Conservation (phyloP, 2,113 vertebrate species). For the Ophthalmolycus amberensis region DNA sequence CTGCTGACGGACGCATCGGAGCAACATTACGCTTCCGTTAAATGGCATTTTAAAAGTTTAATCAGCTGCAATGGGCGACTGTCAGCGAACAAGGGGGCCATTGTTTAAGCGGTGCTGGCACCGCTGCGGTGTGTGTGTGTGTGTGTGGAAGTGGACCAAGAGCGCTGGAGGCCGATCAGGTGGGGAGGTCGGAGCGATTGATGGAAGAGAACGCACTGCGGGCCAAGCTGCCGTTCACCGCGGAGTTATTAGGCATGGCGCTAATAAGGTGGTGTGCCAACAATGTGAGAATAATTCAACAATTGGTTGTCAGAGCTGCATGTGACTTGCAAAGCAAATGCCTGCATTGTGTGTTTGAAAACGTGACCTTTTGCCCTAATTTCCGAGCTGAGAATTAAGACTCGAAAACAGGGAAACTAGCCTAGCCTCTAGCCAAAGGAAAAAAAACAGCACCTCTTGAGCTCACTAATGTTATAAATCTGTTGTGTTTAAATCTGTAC, state of each 20-base stretch:
- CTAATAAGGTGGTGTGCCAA: conserved; percentile 8
- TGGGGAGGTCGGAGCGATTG: conserved; percentile 43
- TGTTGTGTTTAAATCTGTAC: background rate
- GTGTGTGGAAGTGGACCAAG: conserved; percentile 36
- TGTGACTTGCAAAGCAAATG: background rate
- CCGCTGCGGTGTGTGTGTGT: background rate
- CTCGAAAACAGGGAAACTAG: background rate
- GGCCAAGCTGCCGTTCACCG: conserved; percentile 30
- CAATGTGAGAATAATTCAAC: conserved; percentile 16
- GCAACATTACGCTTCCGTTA: conserved; percentile 80
- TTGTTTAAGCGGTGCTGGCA: conserved; percentile 74
- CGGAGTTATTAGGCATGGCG: background rate
- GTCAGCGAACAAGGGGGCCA: conserved; percentile 81
- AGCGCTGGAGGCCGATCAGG: conserved; percentile 49
- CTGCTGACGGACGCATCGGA: conserved; percentile 73
- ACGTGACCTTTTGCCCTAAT: background rate
- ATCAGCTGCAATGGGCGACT: conserved; percentile 85
- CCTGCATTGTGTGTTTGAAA: conserved; percentile 1
- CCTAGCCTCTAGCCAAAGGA: background rate
- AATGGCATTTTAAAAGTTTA: conserved; percentile 88
- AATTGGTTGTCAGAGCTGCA: background rate
- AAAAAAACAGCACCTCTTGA: background rate
- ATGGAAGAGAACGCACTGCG: conserved; percentile 37
- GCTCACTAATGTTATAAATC: background rate
- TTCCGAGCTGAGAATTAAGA: background rate